These are phyloP conservation scores for Columba guinea DNA, from an alignment of 2,797 vertebrate genomes.

Conservation along the genomic window DNA sequence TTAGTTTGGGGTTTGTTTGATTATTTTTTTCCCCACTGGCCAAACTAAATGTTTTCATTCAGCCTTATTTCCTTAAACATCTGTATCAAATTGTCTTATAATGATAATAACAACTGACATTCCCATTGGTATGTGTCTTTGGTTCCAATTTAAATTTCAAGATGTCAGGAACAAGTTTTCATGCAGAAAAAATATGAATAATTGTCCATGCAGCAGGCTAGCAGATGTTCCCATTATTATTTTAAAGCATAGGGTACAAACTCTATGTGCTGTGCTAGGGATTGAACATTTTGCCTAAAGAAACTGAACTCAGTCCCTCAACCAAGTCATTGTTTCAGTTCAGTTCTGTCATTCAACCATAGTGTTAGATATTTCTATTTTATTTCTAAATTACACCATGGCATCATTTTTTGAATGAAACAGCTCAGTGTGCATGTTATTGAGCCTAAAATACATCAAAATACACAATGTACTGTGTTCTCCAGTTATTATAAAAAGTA, in stretches of 20 bases:
- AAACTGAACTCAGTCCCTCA: not conserved
- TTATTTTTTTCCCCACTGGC: not conserved
- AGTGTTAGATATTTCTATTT: not conserved
- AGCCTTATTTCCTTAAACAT: not conserved
- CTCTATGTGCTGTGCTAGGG: not conserved
- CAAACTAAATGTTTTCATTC: not conserved
- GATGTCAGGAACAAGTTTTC: not conserved
- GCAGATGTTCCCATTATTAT: not conserved
- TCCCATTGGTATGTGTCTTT: not conserved
- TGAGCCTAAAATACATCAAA: not conserved
- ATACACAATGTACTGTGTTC: not conserved
- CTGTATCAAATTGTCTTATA: not conserved
- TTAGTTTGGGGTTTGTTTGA: not conserved
- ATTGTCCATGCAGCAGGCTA: not conserved
- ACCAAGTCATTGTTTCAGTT: not conserved
- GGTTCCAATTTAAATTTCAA: not conserved
- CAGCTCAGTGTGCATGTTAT: not conserved
- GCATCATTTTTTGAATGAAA: not conserved
- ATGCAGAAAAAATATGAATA: not conserved
- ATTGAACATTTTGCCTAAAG: not conserved
- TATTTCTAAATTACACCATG: not conserved
- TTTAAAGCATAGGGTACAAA: not conserved
- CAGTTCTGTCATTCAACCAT: not conserved
- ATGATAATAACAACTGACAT: not conserved
- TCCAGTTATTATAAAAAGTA: not conserved